Evolutionary conservation across 2,797 vertebrate genomes (phyloP), one percentile per base, ranked within the genome.

Genomic region (Oryzias dopingdopingensis): DNA sequence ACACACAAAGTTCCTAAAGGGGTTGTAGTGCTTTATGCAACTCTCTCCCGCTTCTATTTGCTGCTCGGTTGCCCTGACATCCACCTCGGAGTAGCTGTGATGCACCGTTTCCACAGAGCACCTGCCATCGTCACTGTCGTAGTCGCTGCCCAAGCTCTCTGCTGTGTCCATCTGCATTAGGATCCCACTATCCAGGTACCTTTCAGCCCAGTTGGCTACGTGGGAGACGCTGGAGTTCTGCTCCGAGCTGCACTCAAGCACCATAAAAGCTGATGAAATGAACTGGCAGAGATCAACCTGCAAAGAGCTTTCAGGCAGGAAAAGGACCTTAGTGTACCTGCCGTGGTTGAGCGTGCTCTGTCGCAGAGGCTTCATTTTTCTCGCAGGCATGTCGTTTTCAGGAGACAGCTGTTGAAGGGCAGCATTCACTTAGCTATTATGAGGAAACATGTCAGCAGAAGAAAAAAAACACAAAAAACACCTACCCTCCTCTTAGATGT

Each of bases 101-200:
- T 89, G 89, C 56, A 88, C 79, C 0, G 73, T 72, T 12, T 93
- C 90, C 20, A 20, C 57, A 0, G 87, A 90, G 62, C 69, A 70
- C 16, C 47, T 37, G 54, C 90, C 90, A 62, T 85, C 83, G 0
- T 92, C 92, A 43, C 90, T 93, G 70, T 92, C 81, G 2, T 65
- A 74, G 1, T 91, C 88, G 10, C 89, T 89, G 57, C 46, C 79
- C 0, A 55, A 83, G 73, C 65, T 81, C 2, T 82, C 84, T 1
- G 61, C 72, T 0, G 59, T 79, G 63, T 86, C 91, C 52, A 71
- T 77, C 1, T 69, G 72, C 56, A 91, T 18, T 2, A 87, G 88
- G 13, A 92, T 73, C 0, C 91, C 91, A 23, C 91, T 93, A 86
- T 93, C 92, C 79, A 83, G 74, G 83, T 91, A 92, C 65, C 70